phyloP scores from a whole-genome alignment of 2,113 vertebrate species.

The Toxotes chatareus region DNA sequence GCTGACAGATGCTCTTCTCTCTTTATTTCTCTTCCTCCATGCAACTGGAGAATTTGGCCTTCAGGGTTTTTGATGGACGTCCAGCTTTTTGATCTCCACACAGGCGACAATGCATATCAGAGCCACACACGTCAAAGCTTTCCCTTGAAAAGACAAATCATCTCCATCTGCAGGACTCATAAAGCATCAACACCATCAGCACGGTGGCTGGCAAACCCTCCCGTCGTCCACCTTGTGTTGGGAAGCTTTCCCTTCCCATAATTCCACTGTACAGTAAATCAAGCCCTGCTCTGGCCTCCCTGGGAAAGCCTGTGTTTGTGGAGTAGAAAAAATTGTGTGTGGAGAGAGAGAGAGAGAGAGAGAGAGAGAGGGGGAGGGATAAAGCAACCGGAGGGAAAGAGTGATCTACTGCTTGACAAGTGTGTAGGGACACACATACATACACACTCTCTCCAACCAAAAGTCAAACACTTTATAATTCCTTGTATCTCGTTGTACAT shows the following conservation, averaged over 20 bases:
- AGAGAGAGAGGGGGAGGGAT: slow-evolving; percentile 12
- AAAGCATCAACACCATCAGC: slow-evolving; percentile 56
- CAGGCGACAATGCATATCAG: slow-evolving; percentile 58
- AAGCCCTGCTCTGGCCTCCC: slow-evolving; percentile 49
- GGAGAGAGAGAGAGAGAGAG: slow-evolving; percentile 10
- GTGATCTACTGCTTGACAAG: slow-evolving; percentile 61
- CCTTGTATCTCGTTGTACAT: slow-evolving; percentile 66
- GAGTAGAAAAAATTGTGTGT: slow-evolving; percentile 47
- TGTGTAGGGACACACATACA: slow-evolving; percentile 46
- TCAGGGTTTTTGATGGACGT: slow-evolving; percentile 25
- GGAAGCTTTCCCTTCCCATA: slow-evolving; percentile 60
- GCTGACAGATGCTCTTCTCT: slow-evolving; percentile 72
- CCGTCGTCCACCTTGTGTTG: slow-evolving; percentile 52
- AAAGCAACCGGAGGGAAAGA: slow-evolving; percentile 25
- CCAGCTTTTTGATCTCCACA: slow-evolving; percentile 65
- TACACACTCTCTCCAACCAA: slow-evolving; percentile 42
- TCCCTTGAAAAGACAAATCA: slow-evolving; percentile 53
- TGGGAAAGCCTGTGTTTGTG: slow-evolving; percentile 59
- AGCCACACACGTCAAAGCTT: slow-evolving; percentile 39
- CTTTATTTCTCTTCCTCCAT: slow-evolving; percentile 59
- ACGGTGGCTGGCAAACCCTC: slow-evolving; percentile 51
- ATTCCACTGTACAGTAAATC: slow-evolving; percentile 71
- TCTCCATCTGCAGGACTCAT: slow-evolving; percentile 62
- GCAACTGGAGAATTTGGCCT: slow-evolving; percentile 39
- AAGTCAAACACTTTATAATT: slow-evolving; percentile 71